A percentile compares a stretch with the other conserved stretches of the same genome.
Conservation (phyloP, 2,888 invertebrate genomes). For the Caenorhabditis macrosperma region DNA sequence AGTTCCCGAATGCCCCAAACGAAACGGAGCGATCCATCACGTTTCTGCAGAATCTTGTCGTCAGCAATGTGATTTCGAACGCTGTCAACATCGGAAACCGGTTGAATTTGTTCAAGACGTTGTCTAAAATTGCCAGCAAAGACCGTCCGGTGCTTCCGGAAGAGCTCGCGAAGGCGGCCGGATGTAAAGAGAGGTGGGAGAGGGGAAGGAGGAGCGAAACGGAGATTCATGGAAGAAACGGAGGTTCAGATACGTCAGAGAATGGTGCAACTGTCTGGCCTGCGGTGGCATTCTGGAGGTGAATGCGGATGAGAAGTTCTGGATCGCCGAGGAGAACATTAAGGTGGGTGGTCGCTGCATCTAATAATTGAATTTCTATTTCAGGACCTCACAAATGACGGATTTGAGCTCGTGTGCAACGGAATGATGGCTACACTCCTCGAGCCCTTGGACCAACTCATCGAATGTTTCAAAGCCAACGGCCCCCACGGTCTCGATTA, state of each 20-base stretch:
- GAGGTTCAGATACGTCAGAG: constrained; percentile 61
- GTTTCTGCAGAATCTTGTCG: constrained; percentile 19
- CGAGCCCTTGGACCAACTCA: constrained; percentile 54
- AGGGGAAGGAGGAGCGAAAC: not conserved
- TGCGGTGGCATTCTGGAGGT: constrained; percentile 68
- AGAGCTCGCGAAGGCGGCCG: constrained; percentile 66
- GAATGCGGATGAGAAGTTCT: constrained; percentile 66
- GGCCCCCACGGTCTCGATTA: constrained; percentile 71
- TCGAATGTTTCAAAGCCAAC: constrained; percentile 62
- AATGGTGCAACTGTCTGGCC: constrained; percentile 66
- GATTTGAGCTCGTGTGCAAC: constrained; percentile 29
- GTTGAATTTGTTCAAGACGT: constrained; percentile 59
- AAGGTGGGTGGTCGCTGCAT: constrained; percentile 23
- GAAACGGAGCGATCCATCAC: not conserved
- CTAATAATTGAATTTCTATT: constrained; percentile 35
- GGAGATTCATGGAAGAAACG: too few species aligned
- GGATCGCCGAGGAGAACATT: constrained; percentile 59
- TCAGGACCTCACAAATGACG: constrained; percentile 37
- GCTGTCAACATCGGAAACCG: constrained; percentile 54
- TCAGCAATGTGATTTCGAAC: constrained; percentile 29
- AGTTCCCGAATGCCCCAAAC: not conserved
- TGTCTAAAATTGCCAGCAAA: constrained; percentile 50
- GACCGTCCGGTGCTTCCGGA: constrained; percentile 62
- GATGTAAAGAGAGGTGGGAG: constrained; percentile 69
- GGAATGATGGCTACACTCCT: constrained; percentile 41